Evolutionary conservation across 1,140 invertebrate genomes (phyloP), one percentile per base, ranked within the genome.

Genomic region (Pseudomyrmex sp.): DNA sequence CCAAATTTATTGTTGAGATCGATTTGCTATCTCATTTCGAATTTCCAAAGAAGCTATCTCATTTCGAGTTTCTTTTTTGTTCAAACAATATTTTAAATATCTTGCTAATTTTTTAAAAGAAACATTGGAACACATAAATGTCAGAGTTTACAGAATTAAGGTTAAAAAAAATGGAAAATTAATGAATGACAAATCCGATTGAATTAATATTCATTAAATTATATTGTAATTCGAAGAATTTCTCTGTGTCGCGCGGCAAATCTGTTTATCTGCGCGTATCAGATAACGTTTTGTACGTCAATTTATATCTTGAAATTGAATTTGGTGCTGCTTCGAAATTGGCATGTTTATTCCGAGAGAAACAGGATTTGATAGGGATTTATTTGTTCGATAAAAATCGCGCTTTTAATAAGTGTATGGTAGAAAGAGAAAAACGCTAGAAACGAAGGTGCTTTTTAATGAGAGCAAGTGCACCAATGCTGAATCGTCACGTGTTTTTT

Each of bases 261-360:
- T 35, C 15, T 8, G 13, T 56, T 79, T 79, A 79, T 70, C 75
- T 59, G 52, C 65, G 52, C 65, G 48, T 18, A 18, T 18, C 35
- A 48, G 70, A 79, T 79, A 35, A 58, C 65, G 52, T 48, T 46
- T 20, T 70, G 35, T 35, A 58, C 20, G 69, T 48, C 65, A 79
- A 70, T 79, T 77, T 79, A 59, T 58, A 69, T 26, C 2, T 48
- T 0, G 54, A 26, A 79, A 79, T 79, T 79, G 52, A 48, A 79
- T 79, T 59, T 46, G 8, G 26, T 58, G 20, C 54, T 69, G 56
- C 74, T 79, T 79, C 65, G 65, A 59, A 35, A 35, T 35, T 58
- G 65, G 20, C 44, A n/a, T 77, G 63, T 79, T 79, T 79, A 70
- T 70, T 58, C 76, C 20, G 23, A 48, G 12, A 66, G 46, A 15